Evolutionary conservation across 2,113 vertebrate species (phyloP).

Genomic region (Nannospalax galili): DNA sequence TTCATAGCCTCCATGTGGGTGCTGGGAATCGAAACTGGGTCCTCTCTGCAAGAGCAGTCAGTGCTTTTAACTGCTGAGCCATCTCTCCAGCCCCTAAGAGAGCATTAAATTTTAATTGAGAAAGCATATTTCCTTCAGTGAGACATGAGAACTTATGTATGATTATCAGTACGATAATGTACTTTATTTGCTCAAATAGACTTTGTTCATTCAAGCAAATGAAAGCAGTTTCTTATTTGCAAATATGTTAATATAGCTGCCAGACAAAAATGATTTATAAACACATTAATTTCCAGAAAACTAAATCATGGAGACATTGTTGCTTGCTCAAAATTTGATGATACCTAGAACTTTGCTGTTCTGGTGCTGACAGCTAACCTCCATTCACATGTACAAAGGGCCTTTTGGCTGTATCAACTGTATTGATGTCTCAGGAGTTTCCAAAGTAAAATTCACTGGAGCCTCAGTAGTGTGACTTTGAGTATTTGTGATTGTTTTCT

Average conservation of each 20-base stretch:
- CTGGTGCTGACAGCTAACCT: neutral
- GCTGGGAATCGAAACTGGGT: too few species aligned
- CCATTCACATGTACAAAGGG: neutral
- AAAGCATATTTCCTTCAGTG: slow-evolving; percentile 33
- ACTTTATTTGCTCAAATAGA: slow-evolving; percentile 24
- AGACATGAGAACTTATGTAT: slow-evolving; percentile 26
- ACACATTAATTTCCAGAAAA: slow-evolving; percentile 35
- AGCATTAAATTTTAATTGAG: slow-evolving; percentile 48
- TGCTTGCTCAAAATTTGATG: slow-evolving; percentile 4
- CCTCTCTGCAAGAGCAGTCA: too few species aligned
- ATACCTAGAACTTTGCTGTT: neutral
- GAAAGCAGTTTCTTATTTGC: slow-evolving; percentile 55
- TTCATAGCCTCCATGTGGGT: too few species aligned
- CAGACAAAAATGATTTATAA: slow-evolving; percentile 11
- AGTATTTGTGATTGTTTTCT: slow-evolving; percentile 10
- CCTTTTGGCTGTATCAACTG: neutral
- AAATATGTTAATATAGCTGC: neutral
- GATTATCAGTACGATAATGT: slow-evolving; percentile 42
- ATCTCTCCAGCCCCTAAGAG: too few species aligned
- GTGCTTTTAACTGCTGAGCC: too few species aligned
- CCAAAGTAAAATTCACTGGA: neutral
- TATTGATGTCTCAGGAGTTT: neutral
- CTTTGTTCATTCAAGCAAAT: slow-evolving; percentile 43
- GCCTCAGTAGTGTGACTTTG: slow-evolving; percentile 24
- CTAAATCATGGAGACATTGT: neutral